Percentiles rank a stretch among this genome's conserved stretches.
Conservation (phyloP, 2,888 invertebrate species). For the Julus scanicus region DNA sequence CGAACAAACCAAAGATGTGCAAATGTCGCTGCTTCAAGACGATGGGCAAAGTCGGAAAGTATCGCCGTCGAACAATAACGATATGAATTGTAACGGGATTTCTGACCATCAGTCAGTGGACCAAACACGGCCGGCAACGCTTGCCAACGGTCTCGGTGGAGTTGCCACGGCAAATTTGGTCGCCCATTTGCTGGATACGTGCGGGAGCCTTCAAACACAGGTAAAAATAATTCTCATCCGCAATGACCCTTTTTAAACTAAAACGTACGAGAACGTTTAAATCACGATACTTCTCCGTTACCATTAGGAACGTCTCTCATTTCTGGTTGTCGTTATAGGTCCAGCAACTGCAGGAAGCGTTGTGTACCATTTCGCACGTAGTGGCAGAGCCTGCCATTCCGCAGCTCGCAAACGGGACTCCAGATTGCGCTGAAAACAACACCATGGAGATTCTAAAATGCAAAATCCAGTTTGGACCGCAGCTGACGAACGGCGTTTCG, state of each 20-base stretch:
- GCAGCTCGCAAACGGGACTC: not conserved
- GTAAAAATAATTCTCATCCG: conserved; percentile 28
- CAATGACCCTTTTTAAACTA: not conserved
- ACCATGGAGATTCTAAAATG: not conserved
- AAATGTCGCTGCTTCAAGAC: not conserved
- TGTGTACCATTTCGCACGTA: conserved; percentile 52
- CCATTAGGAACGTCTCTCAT: not conserved
- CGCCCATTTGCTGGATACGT: conserved; percentile 29
- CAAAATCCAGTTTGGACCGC: not conserved
- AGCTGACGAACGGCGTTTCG: not conserved
- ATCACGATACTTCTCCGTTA: too few relatives aligned
- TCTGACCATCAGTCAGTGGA: not conserved
- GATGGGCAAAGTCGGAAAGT: not conserved
- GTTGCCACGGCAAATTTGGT: conserved; percentile 1
- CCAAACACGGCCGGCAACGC: not conserved
- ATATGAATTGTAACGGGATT: not conserved
- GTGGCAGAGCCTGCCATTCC: conserved; percentile 16
- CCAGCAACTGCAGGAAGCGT: conserved; percentile 56
- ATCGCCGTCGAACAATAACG: not conserved
- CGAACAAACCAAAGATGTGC: not conserved
- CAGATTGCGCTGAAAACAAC: not conserved
- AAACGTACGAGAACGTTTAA: too few relatives aligned
- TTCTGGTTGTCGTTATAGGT: conserved; percentile 53
- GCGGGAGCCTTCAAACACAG: conserved; percentile 41
- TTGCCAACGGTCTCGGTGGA: not conserved